phyloP scores from a whole-genome alignment of 2,888 invertebrate genomes.

The Siphlonurus alternatus region DNA sequence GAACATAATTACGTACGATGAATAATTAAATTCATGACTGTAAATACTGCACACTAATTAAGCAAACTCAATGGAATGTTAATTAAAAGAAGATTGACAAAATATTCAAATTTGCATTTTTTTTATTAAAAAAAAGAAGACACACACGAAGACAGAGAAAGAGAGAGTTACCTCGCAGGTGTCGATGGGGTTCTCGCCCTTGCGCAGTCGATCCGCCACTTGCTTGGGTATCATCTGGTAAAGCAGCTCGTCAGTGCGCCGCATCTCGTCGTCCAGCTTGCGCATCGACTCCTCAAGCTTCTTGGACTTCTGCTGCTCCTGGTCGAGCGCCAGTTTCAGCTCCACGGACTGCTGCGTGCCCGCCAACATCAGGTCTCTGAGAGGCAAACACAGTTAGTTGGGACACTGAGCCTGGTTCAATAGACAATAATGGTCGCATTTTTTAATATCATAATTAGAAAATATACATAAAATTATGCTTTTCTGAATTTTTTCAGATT shows the following conservation, averaged over 20 bases:
- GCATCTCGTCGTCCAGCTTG: conserved; percentile 90
- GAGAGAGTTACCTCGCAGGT: conserved; percentile 72
- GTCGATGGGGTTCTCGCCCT: conserved; percentile 90
- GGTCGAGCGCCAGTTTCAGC: conserved; percentile 82
- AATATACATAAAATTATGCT: neutral
- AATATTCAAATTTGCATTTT: too few species aligned
- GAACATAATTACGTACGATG: too few species aligned
- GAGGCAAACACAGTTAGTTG: conserved; percentile 15
- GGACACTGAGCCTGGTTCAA: too few species aligned
- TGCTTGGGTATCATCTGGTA: conserved; percentile 99
- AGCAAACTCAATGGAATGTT: too few species aligned
- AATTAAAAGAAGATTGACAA: too few species aligned
- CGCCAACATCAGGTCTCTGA: conserved; percentile 85
- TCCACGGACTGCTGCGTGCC: conserved; percentile 97
- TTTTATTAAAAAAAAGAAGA: too few species aligned
- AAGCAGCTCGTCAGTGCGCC: conserved; percentile 80
- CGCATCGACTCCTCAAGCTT: conserved; percentile 93
- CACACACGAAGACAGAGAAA: too few species aligned
- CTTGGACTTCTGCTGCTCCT: conserved; percentile 92
- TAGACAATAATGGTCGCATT: too few species aligned
- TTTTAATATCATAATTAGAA: too few species aligned
- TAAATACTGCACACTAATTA: too few species aligned
- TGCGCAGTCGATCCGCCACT: conserved; percentile 81
- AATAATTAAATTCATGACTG: too few species aligned
- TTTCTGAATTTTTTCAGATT: neutral